Percentiles rank a stretch among this genome's conserved stretches.
These are phyloP conservation scores for Brachyptera putata DNA, from an alignment of 2,888 invertebrate genomes.

Conservation along the genomic window DNA sequence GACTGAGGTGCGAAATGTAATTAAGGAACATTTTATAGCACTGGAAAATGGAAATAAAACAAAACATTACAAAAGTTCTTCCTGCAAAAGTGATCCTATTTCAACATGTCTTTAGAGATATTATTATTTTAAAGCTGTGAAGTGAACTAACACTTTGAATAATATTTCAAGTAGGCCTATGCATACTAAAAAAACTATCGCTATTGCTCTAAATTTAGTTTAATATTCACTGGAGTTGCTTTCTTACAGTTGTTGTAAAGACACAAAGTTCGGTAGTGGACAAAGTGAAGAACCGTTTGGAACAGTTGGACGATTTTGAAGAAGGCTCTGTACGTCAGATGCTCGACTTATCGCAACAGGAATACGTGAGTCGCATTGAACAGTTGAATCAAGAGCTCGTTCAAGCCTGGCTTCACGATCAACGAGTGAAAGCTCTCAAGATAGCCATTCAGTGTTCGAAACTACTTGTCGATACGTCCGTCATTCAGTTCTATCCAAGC, in stretches of 20 bases:
- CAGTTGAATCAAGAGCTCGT: constrained; percentile 88
- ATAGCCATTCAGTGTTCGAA: constrained; percentile 97
- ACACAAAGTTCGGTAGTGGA: constrained; percentile 69
- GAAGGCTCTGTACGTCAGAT: constrained; percentile 82
- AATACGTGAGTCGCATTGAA: constrained; percentile 83
- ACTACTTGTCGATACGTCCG: constrained; percentile 81
- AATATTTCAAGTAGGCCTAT: too few species aligned
- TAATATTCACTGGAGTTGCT: too few species aligned
- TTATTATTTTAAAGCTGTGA: too few species aligned
- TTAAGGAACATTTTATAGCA: not conserved
- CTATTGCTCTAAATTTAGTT: too few species aligned
- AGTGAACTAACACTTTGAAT: too few species aligned
- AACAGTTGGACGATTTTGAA: constrained; percentile 93
- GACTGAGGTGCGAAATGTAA: not conserved
- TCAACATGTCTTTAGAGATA: too few species aligned
- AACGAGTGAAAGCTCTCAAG: constrained; percentile 91
- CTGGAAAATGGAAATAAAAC: too few species aligned
- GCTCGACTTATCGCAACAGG: constrained; percentile 86
- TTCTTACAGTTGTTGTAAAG: constrained; percentile 67
- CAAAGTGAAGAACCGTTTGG: constrained; percentile 83
- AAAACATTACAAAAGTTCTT: too few species aligned
- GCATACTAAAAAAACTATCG: too few species aligned
- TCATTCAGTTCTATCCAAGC: constrained; percentile 94
- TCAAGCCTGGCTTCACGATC: constrained; percentile 90
- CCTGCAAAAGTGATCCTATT: too few species aligned